phyloP scores from a whole-genome alignment of 2,888 invertebrate genomes.

The Cantharis rufa region DNA sequence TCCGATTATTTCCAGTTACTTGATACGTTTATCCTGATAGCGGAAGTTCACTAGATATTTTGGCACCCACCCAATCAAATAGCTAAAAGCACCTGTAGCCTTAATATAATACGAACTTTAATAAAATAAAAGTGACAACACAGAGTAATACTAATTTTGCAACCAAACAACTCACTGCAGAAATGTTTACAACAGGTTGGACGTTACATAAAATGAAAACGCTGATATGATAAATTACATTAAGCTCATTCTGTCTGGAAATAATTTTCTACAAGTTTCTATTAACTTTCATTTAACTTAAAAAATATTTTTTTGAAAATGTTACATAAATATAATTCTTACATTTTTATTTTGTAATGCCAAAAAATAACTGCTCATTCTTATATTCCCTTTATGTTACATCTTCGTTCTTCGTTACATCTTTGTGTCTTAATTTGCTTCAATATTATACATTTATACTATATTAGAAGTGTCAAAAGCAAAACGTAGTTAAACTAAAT shows the following conservation, averaged over 20 bases:
- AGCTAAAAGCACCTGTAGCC: slow-evolving; percentile 2
- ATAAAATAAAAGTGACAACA: background rate
- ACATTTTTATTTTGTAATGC: background rate
- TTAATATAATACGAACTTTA: background rate
- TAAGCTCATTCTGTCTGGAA: background rate
- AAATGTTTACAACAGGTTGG: too few relatives aligned
- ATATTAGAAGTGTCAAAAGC: background rate
- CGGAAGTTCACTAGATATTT: background rate
- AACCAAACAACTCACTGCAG: background rate
- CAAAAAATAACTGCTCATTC: background rate
- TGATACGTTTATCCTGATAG: background rate
- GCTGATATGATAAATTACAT: background rate
- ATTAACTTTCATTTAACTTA: too few relatives aligned
- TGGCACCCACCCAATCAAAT: background rate
- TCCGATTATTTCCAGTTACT: background rate
- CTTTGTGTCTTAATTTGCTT: background rate
- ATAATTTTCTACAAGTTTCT: background rate
- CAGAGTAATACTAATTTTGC: background rate
- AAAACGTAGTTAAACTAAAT: background rate
- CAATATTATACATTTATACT: background rate
- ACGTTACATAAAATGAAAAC: background rate
- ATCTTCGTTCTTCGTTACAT: background rate
- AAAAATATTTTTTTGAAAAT: too few relatives aligned
- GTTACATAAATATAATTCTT: too few relatives aligned
- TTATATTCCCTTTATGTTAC: background rate